These are phyloP conservation scores for Actenoides lindsayi DNA, from an alignment of 2,113 vertebrate genomes.

Conservation along the genomic window DNA sequence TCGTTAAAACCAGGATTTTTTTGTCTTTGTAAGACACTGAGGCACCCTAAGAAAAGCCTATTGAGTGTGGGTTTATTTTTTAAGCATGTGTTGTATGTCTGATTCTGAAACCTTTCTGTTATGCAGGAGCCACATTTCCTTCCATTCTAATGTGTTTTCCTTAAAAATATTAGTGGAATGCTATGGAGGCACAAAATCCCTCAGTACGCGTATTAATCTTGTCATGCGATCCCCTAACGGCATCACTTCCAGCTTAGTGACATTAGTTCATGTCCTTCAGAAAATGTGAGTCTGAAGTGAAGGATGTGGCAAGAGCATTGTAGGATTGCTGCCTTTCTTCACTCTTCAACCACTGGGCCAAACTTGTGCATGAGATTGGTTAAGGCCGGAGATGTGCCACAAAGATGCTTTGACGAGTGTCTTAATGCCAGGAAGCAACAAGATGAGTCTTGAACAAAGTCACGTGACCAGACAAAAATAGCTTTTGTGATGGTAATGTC, in stretches of 20 bases:
- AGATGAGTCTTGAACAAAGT: background rate
- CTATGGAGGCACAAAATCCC: background rate
- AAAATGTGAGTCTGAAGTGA: background rate
- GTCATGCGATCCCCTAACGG: background rate
- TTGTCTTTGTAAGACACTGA: slow-evolving; percentile 2
- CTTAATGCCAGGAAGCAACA: background rate
- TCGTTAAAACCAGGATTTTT: slow-evolving; percentile 36
- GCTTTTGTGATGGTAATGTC: background rate
- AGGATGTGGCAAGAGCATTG: background rate
- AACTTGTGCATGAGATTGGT: background rate
- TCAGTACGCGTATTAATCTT: slow-evolving; percentile 6
- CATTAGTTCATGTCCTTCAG: background rate
- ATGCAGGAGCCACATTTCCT: slow-evolving; percentile 31
- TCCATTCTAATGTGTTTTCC: slow-evolving; percentile 30
- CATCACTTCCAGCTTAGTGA: background rate
- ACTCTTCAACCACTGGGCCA: background rate
- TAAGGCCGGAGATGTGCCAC: background rate
- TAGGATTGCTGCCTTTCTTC: background rate
- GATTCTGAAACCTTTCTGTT: slow-evolving; percentile 26
- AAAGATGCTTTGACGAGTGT: background rate
- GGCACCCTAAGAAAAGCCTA: slow-evolving; percentile 21
- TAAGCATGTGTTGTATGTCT: background rate
- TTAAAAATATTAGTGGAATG: slow-evolving; percentile 37
- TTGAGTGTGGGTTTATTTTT: slow-evolving; percentile 48
- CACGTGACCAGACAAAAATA: background rate